Percentiles rank a stretch among this genome's conserved stretches.
phyloP scores from a whole-genome alignment of 1,140 invertebrate species.

The Zaprionus davidi region DNA sequence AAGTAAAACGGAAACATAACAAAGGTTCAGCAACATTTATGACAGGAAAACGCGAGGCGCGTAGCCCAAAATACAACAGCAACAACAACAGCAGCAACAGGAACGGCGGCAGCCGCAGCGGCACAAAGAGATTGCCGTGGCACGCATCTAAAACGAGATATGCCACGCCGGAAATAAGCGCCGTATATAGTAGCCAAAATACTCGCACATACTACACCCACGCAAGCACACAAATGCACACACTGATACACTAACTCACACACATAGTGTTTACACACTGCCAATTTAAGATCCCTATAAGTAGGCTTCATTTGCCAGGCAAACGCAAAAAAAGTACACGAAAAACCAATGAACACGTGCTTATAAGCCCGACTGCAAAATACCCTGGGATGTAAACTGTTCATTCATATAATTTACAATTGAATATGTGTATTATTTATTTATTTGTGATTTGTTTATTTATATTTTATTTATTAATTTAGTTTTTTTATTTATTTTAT shows the following conservation, averaged over 20 bases:
- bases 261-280: constrained; percentile 67
- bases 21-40: constrained; percentile 81
- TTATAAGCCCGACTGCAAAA: not conserved
- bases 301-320: constrained; percentile 73
- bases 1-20: constrained; percentile 82
- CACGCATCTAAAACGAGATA: constrained; percentile 82
- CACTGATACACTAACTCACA: constrained; percentile 16
- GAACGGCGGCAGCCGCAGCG: constrained; percentile 17
- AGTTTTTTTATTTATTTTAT: not conserved
- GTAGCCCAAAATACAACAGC: constrained; percentile 36
- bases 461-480: not conserved
- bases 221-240: constrained; percentile 13
- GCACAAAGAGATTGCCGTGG: constrained; percentile 78
- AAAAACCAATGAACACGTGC: not conserved
- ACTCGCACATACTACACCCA: constrained; percentile 25
- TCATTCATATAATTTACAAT: not conserved
- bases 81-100: constrained; percentile 26
- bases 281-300: constrained; percentile 76
- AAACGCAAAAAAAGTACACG: constrained; percentile 34
- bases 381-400: not conserved
- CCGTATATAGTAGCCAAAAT: constrained; percentile 58
- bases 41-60: constrained; percentile 81
- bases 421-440: not conserved
- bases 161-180: constrained; percentile 78
- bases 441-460: not conserved